Evolutionary conservation across 2,113 vertebrate species (phyloP).

Genomic region (Chroicocephalus ridibundus): DNA sequence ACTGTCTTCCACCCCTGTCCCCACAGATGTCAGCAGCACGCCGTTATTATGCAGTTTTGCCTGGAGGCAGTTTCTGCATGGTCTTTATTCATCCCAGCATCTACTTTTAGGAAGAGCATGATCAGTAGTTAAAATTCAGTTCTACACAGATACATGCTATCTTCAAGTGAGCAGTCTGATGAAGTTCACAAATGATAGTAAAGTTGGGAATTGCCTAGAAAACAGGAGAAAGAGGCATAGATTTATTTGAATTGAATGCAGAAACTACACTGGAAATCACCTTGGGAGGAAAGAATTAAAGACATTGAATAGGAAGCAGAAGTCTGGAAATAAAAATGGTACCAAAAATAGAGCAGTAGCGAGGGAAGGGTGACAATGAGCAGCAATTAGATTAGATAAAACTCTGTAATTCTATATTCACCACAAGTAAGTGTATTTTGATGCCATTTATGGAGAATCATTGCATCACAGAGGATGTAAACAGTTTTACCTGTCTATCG

Average conservation of each 20-base stretch:
- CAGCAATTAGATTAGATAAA: slow-evolving; percentile 7
- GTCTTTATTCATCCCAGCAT: background rate
- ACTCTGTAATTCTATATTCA: background rate
- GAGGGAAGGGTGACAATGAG: background rate
- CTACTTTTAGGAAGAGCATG: background rate
- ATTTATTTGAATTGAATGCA: background rate
- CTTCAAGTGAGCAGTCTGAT: background rate
- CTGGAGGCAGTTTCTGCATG: background rate
- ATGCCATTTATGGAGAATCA: slow-evolving; percentile 1
- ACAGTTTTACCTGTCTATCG: background rate
- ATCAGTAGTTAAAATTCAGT: background rate
- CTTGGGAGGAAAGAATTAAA: background rate
- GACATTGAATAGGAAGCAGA: background rate
- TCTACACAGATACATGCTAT: background rate
- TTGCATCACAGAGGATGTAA: background rate
- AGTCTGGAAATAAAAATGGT: background rate
- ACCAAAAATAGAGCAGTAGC: background rate
- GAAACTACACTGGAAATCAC: background rate
- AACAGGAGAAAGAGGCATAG: background rate
- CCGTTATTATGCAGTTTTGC: background rate
- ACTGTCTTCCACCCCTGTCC: background rate
- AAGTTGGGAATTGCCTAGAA: background rate
- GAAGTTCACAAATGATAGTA: background rate
- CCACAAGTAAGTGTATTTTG: background rate
- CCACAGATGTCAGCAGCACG: background rate